Evolutionary conservation across 2,113 vertebrate genomes (phyloP).

Genomic region (Pelusios castaneus): DNA sequence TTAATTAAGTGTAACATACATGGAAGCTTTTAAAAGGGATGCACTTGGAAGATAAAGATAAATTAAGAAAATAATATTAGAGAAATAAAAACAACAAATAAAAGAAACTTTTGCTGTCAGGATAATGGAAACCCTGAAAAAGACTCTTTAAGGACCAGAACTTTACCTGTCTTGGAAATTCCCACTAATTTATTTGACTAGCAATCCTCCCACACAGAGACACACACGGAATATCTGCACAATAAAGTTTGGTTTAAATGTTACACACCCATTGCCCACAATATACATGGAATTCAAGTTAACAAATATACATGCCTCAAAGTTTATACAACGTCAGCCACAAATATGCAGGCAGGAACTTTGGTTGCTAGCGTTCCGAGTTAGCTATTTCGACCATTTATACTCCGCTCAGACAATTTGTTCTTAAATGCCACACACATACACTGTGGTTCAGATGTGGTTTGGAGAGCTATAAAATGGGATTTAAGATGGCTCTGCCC

Average conservation of each 20-base stretch:
- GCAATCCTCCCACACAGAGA: background rate
- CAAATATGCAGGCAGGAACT: slow-evolving; percentile 62
- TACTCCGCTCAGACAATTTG: slow-evolving; percentile 52
- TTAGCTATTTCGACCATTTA: slow-evolving; percentile 46
- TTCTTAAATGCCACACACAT: slow-evolving; percentile 19
- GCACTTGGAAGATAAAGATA: background rate
- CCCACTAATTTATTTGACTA: background rate
- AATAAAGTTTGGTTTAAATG: slow-evolving; percentile 20
- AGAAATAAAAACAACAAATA: background rate
- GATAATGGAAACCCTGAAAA: background rate
- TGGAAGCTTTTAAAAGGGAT: background rate
- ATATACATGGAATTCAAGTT: slow-evolving; percentile 60
- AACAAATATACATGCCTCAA: slow-evolving; percentile 54
- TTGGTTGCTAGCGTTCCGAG: slow-evolving; percentile 5
- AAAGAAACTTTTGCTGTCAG: background rate
- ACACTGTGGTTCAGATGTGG: slow-evolving; percentile 59
- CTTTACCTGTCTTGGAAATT: background rate
- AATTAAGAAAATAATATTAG: background rate
- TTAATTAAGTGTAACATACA: background rate
- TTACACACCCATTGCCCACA: slow-evolving; percentile 57
- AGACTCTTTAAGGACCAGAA: background rate
- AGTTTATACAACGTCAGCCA: slow-evolving; percentile 57
- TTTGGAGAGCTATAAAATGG: slow-evolving; percentile 56
- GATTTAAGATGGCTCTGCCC: slow-evolving; percentile 41
- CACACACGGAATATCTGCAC: slow-evolving; percentile 22